Base-by-base conservation (phyloP, 2,888 invertebrate genomes). In the Nymphalis c-album region DNA sequence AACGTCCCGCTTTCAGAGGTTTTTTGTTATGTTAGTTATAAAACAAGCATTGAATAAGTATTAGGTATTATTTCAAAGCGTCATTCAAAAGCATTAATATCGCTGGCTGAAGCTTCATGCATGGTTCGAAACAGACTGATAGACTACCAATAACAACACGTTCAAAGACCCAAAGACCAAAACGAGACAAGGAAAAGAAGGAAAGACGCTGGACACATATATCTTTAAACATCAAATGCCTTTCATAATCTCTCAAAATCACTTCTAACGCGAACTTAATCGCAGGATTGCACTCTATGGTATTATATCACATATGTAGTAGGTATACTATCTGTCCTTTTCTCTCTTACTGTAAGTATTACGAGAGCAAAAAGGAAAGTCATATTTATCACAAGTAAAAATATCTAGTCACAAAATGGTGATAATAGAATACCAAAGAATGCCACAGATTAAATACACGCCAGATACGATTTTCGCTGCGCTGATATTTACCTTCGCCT, bases 401-500 rank as follows among this genome's bases (percentile, higher is more conserved):
- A 10, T 13, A 13, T 17, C 2, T 17, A 35, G 18, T 35, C 13
- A 18, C 16, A 31, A 16, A 50, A 20, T 50, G 17, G 7, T 18
- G 55, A 17, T 8, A 65, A 22, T 45, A 47, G 70, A 65, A 72
- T 73, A 75, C 77, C 78, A 78, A 75, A 80, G 76, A 80, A 78
- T 67, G 77, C 71, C 80, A 82, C 75, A 82, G 77, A 68, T 18
- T 60, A 55, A 18, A 61, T 26, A 26, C n/a, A 35, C 60, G 2
- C 45, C 2, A 20, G 20, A 51, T 26, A 75, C 71, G 50, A 31
- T 59, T n/a, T 62, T 64, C 31, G 22, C 13, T 40, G 40, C 60
- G 55, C 53, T 73, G 63, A 82, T 91, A 91, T 91, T 95, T 96
- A 99, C 98, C 98, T 98, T 98, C 81, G 98, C 98, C 94, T 99